A percentile compares a stretch with the other conserved stretches of the same genome.
These are phyloP conservation scores for Eudemis profundana DNA, from an alignment of 2,888 invertebrate species.

Conservation along the genomic window DNA sequence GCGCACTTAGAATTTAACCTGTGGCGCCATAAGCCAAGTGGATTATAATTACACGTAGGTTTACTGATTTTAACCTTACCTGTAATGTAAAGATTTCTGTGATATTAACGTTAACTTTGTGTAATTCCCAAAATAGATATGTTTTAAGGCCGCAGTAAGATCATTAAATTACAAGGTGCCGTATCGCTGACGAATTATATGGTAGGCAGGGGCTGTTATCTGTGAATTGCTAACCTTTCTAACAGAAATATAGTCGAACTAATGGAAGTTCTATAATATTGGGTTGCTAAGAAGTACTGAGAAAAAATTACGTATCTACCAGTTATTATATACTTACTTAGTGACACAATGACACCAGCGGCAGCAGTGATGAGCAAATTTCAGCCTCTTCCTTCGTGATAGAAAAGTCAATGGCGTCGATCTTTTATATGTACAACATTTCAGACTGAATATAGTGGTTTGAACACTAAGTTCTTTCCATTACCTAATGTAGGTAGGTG, in stretches of 20 bases:
- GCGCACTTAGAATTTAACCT: no score
- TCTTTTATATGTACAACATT: constrained; percentile 26
- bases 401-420: no score
- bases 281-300: no score
- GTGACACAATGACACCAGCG: no score
- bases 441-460: constrained; percentile 28
- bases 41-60: no score
- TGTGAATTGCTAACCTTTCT: background rate
- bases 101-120: constrained; percentile 39
- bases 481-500: background rate
- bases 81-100: constrained; percentile 33
- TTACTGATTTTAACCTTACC: background rate
- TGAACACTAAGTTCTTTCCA: background rate
- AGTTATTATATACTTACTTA: no score
- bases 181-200: background rate
- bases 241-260: no score
- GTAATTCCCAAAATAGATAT: constrained; percentile 11
- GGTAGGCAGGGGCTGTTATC: background rate
- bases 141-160: background rate
- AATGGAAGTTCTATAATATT: no score
- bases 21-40: no score
- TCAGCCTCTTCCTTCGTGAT: background rate
- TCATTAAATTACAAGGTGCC: background rate
- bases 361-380: background rate
- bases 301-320: no score